Evolutionary conservation across 2,888 invertebrate genomes (phyloP), one percentile per base, ranked within the genome.

Genomic region (Leuctra nigra): DNA sequence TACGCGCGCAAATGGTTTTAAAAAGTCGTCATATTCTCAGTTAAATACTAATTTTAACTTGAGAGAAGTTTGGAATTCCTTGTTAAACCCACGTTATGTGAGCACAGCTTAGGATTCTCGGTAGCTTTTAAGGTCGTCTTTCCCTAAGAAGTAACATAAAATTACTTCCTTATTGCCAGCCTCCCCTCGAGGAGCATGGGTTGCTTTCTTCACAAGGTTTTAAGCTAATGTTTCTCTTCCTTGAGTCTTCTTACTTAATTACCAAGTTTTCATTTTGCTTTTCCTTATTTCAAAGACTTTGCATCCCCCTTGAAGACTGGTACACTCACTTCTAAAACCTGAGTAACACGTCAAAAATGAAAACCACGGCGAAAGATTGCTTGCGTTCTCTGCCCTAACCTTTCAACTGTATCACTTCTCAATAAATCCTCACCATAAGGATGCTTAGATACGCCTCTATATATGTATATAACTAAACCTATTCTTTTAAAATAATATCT

Each of bases 181-280:
- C 35, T 16, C 18, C 6, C 18, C 20, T 4, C 33, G 4, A 16
- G 14, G 11, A 50, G 50, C 33, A 50, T n/a, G n/a, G n/a, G 20
- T 33, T 18, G 50, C 50, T 50, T 50, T 50, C 50, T 50, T 50
- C 18, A 4, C 20, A 50, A 35, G 33, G 20, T 33, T 50, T 50
- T 50, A 50, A 50, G 50, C 50, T 29, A 50, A 35, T 35, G 50
- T 50, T 50, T 20, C 50, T 35, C 35, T 50, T 47, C 22, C 2
- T 33, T 11, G 33, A 33, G 33, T 50, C 50, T 50, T 35, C 50
- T 50, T 50, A 33, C 57, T 57, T 53, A 47, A 53, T 57, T 57
- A 57, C 47, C 47, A 53, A 56, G 56, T 56, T 56, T 52, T 56
- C 53, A 47, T 47, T 47, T 47, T 53, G 36, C 47, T 53, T 57